Percentiles rank a stretch among this genome's conserved stretches.
phyloP scores from a whole-genome alignment of 2,888 invertebrate genomes.

The Neelides folsomi region DNA sequence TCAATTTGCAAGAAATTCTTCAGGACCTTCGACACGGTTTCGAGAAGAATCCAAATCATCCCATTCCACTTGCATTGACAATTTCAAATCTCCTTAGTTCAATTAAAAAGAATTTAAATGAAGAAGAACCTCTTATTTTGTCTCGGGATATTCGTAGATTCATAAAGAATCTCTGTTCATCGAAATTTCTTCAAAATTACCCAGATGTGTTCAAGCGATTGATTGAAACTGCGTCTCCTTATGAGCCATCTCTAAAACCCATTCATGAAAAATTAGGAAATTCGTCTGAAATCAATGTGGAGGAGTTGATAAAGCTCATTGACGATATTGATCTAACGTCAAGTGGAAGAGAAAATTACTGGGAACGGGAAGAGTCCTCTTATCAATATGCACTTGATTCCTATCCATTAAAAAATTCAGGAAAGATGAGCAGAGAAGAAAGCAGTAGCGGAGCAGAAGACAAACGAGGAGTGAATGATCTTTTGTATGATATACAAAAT shows the following conservation, averaged over 20 bases:
- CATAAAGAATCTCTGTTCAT: conserved; percentile 13
- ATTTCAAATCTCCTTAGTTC: not conserved
- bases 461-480: conserved; percentile 36
- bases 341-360: no score
- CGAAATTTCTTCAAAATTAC: conserved; percentile 12
- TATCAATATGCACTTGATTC: conserved; percentile 39
- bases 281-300: no score
- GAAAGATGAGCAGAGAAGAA: no score
- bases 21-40: conserved; percentile 19
- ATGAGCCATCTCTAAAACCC: conserved; percentile 10
- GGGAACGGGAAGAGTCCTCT: no score
- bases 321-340: no score
- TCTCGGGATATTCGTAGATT: conserved; percentile 18
- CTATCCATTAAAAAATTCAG: conserved; percentile 43
- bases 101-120: conserved; percentile 9
- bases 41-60: conserved; percentile 9
- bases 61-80: not conserved
- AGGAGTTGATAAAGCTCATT: no score
- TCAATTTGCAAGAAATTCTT: conserved; percentile 7
- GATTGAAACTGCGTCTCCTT: conserved; percentile 10
- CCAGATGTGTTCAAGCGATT: conserved; percentile 16
- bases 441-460: no score
- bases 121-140: conserved; percentile 14
- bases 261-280: not conserved
- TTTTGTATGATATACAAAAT: conserved; percentile 49